Percentiles rank a stretch among this genome's conserved stretches.
Evolutionary conservation across 2,888 invertebrate species (phyloP).

Genomic region (Lithophane semibrunnea): DNA sequence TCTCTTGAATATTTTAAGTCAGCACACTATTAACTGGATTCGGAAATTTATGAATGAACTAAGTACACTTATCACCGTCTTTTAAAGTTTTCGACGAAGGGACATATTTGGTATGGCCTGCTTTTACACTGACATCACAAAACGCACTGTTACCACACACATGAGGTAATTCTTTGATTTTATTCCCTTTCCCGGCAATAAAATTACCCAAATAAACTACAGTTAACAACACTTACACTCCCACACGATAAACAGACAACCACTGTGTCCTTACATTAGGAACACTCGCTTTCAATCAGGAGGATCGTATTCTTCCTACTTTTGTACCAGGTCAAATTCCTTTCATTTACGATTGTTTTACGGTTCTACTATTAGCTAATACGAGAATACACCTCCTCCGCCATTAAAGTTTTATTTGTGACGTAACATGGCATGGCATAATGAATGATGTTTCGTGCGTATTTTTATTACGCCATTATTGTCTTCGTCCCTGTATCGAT

Average conservation of each 20-base stretch:
- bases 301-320: conserved; percentile 7
- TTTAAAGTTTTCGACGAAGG: not conserved
- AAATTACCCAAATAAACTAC: conserved; percentile 27
- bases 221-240: conserved; percentile 20
- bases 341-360: conserved; percentile 65
- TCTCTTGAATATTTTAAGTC: not conserved
- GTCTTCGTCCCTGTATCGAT: conserved; percentile 45
- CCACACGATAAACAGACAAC: conserved; percentile 23
- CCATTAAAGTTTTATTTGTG: conserved; percentile 56
- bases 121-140: not conserved
- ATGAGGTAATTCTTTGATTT: not conserved
- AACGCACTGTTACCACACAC: not conserved
- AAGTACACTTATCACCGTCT: not conserved
- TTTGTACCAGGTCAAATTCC: conserved; percentile 52
- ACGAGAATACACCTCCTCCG: conserved; percentile 44
- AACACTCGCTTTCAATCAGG: conserved; percentile 16
- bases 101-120: not conserved
- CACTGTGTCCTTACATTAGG: conserved; percentile 7
- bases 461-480: conserved; percentile 53
- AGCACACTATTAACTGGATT: not conserved
- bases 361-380: conserved; percentile 56
- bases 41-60: not conserved
- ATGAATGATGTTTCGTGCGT: conserved; percentile 46
- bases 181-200: conserved; percentile 6
- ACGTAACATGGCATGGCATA: conserved; percentile 42